Evolutionary conservation across 1,140 invertebrate species (phyloP).

Genomic region (Drosophila ohnishii): DNA sequence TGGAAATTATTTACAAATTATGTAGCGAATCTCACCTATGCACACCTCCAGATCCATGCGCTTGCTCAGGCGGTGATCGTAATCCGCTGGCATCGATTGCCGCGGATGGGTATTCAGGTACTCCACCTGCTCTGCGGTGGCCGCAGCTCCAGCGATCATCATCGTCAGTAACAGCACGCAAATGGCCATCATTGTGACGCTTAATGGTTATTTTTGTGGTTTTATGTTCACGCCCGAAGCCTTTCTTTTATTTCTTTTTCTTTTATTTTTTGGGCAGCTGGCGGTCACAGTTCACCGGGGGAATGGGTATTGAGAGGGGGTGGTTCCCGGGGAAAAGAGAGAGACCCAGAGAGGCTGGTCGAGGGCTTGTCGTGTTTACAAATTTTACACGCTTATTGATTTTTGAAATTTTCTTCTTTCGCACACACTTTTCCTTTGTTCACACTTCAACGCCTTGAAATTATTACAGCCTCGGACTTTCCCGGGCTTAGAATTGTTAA

Average conservation of each 20-base stretch:
- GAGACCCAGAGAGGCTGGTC: constrained; percentile 17
- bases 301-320: constrained; percentile 1
- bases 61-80: constrained; percentile 70
- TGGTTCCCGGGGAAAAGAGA: not conserved
- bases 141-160: constrained; percentile 34
- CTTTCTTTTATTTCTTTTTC: constrained; percentile 6
- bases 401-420: constrained; percentile 37
- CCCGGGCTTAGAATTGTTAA: not conserved
- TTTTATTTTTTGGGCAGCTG: constrained; percentile 30
- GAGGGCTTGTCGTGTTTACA: constrained; percentile 77
- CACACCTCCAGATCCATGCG: constrained; percentile 80
- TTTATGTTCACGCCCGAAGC: constrained; percentile 24
- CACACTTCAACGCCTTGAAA: constrained; percentile 12
- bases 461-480: not conserved
- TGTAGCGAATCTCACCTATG: constrained; percentile 60
- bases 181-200: constrained; percentile 45
- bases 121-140: constrained; percentile 58
- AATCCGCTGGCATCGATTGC: constrained; percentile 28
- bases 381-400: constrained; percentile 76
- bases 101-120: constrained; percentile 23
- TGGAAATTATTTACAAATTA: not conserved
- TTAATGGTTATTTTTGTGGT: constrained; percentile 46
- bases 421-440: not conserved
- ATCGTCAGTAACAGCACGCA: constrained; percentile 23
- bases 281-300: constrained; percentile 52